Conservation (phyloP, 2,797 vertebrate species). For the Aythya fuligula region DNA sequence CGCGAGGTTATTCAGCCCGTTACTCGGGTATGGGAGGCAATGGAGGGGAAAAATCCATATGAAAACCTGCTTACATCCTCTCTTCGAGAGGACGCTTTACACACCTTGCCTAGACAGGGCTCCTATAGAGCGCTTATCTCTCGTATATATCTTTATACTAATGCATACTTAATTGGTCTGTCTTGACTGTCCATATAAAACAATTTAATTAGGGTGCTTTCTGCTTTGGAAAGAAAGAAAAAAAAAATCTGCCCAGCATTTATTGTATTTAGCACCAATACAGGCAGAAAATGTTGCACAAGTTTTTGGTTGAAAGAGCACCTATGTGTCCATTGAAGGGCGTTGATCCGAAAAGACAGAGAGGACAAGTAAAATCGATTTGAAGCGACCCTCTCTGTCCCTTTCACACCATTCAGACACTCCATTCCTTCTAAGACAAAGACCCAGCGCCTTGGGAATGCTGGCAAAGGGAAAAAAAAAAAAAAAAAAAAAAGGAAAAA, state of each 20-base stretch:
- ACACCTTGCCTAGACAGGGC: slow-evolving; percentile 67
- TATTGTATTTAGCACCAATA: slow-evolving; percentile 86
- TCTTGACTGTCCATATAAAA: slow-evolving; percentile 83
- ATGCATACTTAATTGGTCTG: slow-evolving; percentile 82
- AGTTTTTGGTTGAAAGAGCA: slow-evolving; percentile 88
- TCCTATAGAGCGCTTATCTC: slow-evolving; percentile 74
- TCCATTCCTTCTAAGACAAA: slow-evolving; percentile 85
- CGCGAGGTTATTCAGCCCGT: slow-evolving; percentile 63
- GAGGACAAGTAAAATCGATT: slow-evolving; percentile 88
- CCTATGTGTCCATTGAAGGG: slow-evolving; percentile 87
- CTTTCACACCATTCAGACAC: slow-evolving; percentile 87
- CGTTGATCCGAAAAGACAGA: slow-evolving; percentile 89
- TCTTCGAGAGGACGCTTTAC: slow-evolving; percentile 49
- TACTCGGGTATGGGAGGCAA: slow-evolving; percentile 54
- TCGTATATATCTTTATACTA: slow-evolving; percentile 81
- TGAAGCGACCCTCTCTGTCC: slow-evolving; percentile 87
- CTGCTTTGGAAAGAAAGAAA: slow-evolving; percentile 75
- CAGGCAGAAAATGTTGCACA: slow-evolving; percentile 88
- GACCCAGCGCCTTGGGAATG: slow-evolving; percentile 83
- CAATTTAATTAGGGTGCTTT: slow-evolving; percentile 86
- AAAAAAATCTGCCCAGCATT: slow-evolving; percentile 78
- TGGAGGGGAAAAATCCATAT: slow-evolving; percentile 59
- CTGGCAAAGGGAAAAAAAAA: slow-evolving; percentile 19
- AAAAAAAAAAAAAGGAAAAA: accelerated
- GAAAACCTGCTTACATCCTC: slow-evolving; percentile 50